Evolutionary conservation across 1,140 invertebrate species (phyloP).

Genomic region (Apis dorsata): DNA sequence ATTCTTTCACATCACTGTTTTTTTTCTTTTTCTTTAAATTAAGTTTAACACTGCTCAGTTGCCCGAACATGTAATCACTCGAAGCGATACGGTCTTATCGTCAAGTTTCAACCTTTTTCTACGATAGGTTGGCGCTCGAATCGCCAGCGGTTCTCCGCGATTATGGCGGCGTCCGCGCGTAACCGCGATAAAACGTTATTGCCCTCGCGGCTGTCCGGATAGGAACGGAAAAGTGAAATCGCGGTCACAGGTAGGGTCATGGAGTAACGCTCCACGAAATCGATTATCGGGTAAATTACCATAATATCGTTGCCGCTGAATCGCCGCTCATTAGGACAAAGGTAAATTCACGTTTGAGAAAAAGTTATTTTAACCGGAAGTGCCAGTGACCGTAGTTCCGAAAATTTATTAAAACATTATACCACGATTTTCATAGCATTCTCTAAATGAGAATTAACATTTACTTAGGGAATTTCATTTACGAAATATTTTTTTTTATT

Average conservation of each 20-base stretch:
- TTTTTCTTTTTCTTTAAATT: neutral
- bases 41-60: neutral
- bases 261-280: conserved; percentile 13
- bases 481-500: no score
- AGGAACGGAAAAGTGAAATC: conserved; percentile 43
- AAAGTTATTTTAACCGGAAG: neutral
- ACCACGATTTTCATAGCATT: neutral
- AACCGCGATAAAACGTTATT: conserved; percentile 30
- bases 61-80: neutral
- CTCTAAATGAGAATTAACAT: no score
- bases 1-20: neutral
- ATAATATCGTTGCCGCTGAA: conserved; percentile 29
- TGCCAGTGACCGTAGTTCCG: neutral
- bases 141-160: neutral
- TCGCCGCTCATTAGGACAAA: neutral
- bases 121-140: neutral
- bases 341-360: conserved; percentile 12
- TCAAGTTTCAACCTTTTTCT: neutral
- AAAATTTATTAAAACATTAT: neutral
- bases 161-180: neutral
- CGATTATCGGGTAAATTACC: conserved; percentile 28
- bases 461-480: no score
- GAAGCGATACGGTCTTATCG: conserved; percentile 14
- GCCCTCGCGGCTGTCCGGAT: neutral
- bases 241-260: conserved; percentile 20